Conservation (phyloP, 2,888 invertebrate genomes). For the Linnaemya vulpina region DNA sequence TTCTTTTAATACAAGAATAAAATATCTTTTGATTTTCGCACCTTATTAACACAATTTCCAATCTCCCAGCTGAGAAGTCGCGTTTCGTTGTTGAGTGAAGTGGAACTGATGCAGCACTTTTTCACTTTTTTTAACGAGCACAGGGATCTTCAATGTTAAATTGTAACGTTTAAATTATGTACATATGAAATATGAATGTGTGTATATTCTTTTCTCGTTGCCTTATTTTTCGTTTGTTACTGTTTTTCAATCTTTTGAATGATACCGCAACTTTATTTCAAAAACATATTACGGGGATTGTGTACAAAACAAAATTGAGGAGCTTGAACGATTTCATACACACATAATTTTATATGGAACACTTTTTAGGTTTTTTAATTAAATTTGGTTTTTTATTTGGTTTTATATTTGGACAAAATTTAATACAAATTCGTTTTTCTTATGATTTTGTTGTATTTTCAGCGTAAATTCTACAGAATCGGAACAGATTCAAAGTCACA, state of each 20-base stretch:
- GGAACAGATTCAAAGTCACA: conserved; percentile 37
- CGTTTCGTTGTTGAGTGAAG: background rate
- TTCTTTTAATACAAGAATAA: conserved; percentile 22
- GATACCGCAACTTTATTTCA: conserved; percentile 44
- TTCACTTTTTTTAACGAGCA: conserved; percentile 35
- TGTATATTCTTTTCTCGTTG: conserved; percentile 17
- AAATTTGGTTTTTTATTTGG: conserved; percentile 16
- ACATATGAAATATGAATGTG: no score
- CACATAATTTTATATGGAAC: conserved; percentile 24
- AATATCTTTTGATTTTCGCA: conserved; percentile 68
- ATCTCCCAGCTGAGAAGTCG: conserved; percentile 41
- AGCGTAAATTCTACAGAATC: conserved; percentile 51
- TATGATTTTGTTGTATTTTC: conserved; percentile 45
- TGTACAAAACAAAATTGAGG: background rate
- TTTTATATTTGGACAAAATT: conserved; percentile 49
- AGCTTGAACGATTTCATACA: conserved; percentile 35
- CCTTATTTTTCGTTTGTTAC: conserved; percentile 6
- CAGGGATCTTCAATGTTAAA: conserved; percentile 39
- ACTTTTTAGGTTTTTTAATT: conserved; percentile 7
- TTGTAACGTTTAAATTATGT: conserved; percentile 43
- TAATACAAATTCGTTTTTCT: conserved; percentile 60
- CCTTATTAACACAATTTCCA: conserved; percentile 71
- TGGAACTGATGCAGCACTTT: conserved; percentile 27
- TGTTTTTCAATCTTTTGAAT: conserved; percentile 27
- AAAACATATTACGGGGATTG: conserved; percentile 16